Evolutionary conservation across 2,797 vertebrate species (phyloP), one percentile per base, ranked within the genome.

Genomic region (Coilia nasus): DNA sequence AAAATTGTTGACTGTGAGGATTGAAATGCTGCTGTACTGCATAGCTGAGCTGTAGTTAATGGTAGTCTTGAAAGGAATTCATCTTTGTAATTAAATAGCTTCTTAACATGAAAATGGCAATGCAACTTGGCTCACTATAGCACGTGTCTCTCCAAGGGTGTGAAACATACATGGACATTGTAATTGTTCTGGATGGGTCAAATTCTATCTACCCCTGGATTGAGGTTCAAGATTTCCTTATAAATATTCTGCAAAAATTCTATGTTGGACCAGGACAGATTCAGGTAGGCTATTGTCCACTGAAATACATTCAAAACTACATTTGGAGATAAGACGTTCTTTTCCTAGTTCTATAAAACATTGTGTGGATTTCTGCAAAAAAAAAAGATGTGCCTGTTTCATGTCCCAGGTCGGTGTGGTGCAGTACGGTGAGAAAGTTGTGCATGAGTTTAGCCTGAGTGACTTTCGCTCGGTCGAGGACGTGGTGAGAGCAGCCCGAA

Each of bases 121-220:
- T 1, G 17, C 15, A 19, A 71, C 31, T 78, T 44, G 35, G 15
- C 19, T 78, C 35, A 41, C 31, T 9, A 78, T 19, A 5, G 28
- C 19, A 41, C 19, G 0, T 89, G 31, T 87, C 82, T 87, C 81
- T 82, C 85, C 12, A 93, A 99, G 98, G 97, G 87, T 99, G 98
- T 93, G 98, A 99, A 93, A 99, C 98, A 1, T 99, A 97, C 89
- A 99, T 99, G 98, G 98, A 99, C 91, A 99, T 99, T 59, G 92
- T 99, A 87, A 99, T 99, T 0, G 98, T 99, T 21, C 94, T 99
- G 93, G 98, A 99, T 17, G 98, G 98, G 11, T 99, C 98, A 87
- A 99, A 99, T 94, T 99, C 98, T 90, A 99, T 99, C 87, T 99
- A 99, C 85, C 98, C 98, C 1, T 99, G 98, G 98, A 96, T 96